Percentiles rank a stretch among this genome's conserved stretches.
phyloP scores from a whole-genome alignment of 2,113 vertebrate genomes.

The Pheucticus melanocephalus region DNA sequence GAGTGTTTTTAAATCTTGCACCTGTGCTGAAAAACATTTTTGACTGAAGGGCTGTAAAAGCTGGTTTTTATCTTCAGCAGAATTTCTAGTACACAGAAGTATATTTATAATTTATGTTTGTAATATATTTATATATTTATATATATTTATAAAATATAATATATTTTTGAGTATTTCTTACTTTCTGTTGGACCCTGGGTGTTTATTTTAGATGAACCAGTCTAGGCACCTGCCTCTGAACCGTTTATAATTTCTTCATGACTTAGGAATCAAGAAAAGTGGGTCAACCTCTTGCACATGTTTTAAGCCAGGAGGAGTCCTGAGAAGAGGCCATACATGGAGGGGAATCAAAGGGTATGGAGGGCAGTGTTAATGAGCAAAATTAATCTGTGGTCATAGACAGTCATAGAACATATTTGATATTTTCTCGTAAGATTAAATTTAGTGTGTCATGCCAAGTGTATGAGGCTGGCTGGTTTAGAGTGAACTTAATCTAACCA shows the following conservation, averaged over 20 bases:
- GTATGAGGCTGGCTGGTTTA: not conserved
- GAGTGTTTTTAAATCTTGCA: not conserved
- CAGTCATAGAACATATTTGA: rapidly evolving
- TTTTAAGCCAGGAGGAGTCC: not conserved
- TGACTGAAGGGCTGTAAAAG: not conserved
- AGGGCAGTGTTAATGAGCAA: not conserved
- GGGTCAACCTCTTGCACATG: not conserved
- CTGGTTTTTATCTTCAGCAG: not conserved
- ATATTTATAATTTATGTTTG: not conserved
- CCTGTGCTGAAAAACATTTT: not conserved
- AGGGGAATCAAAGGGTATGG: not conserved
- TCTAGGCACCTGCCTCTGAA: not conserved
- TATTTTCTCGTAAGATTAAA: not conserved
- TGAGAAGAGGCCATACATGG: not conserved
- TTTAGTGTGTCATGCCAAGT: not conserved
- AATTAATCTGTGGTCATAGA: not conserved
- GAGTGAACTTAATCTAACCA: not conserved
- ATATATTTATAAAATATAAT: not conserved
- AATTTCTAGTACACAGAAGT: not conserved
- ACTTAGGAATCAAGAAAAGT: not conserved
- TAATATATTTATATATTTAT: not conserved
- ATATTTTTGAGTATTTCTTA: not conserved
- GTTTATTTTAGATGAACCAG: not conserved
- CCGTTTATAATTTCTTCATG: not conserved
- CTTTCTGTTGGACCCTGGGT: not conserved